Evolutionary conservation across 2,797 vertebrate species (phyloP).

Genomic region (Microctenopoma steveboyesi): DNA sequence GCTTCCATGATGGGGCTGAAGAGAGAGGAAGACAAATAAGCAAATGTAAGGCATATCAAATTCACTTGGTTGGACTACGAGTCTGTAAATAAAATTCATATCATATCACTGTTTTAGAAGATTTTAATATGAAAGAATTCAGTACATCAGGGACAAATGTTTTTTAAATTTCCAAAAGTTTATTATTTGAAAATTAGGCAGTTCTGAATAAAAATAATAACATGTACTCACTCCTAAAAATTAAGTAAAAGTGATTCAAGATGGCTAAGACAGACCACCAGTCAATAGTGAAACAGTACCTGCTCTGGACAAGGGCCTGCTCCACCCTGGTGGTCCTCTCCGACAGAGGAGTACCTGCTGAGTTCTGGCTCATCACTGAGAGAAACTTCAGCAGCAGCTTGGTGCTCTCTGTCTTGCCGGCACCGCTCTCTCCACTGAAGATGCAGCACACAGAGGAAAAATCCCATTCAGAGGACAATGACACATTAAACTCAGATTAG

Average conservation of each 20-base stretch:
- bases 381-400: conserved; percentile 93
- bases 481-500: background rate
- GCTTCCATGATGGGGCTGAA: conserved; percentile 92
- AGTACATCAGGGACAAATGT: background rate
- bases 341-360: conserved; percentile 75
- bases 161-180: background rate
- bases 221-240: background rate
- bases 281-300: conserved; percentile 67
- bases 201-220: conserved; percentile 1
- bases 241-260: background rate
- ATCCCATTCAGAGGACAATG: background rate
- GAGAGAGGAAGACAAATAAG: conserved; percentile 29
- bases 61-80: no score
- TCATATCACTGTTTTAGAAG: no score
- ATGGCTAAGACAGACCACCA: background rate
- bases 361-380: conserved; percentile 92
- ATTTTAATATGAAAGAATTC: no score
- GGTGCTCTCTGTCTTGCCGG: conserved; percentile 95
- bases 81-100: no score
- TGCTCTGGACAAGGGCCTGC: conserved; percentile 93
- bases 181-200: background rate
- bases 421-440: conserved; percentile 90
- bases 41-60: background rate
- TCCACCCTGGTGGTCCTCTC: conserved; percentile 89
- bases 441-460: conserved; percentile 14